phyloP scores from a whole-genome alignment of 2,113 vertebrate species.

The Xiphophorus couchianus region DNA sequence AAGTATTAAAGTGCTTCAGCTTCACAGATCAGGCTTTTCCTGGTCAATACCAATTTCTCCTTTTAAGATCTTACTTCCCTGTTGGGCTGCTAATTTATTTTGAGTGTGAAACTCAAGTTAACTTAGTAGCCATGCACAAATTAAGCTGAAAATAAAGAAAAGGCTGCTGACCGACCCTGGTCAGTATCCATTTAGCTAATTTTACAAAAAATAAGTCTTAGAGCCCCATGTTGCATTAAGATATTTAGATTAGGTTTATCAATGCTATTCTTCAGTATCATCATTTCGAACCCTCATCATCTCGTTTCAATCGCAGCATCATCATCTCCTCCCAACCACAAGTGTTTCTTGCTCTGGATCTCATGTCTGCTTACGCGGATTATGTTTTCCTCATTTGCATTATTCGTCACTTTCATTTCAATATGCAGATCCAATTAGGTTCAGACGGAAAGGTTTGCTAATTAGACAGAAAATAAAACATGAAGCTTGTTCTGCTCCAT shows the following conservation, averaged over 20 bases:
- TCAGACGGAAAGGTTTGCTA: constrained; percentile 53
- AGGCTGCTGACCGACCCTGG: no score
- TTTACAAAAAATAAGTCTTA: no score
- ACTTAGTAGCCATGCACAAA: no score
- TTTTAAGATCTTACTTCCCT: no score
- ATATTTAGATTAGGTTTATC: neutral
- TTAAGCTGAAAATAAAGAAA: no score
- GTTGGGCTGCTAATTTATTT: no score
- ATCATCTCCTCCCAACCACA: constrained; percentile 10
- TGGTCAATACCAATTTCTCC: no score
- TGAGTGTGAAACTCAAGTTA: no score
- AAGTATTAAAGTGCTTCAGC: no score
- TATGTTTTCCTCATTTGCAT: constrained; percentile 39
- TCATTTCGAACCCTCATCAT: neutral
- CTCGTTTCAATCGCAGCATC: constrained; percentile 6
- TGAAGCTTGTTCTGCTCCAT: constrained; percentile 20
- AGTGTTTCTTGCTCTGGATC: constrained; percentile 12
- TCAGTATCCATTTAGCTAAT: no score
- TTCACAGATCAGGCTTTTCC: no score
- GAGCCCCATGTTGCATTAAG: no score
- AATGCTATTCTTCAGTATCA: neutral
- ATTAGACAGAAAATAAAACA: constrained; percentile 51
- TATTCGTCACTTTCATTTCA: constrained; percentile 50
- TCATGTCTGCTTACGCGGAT: neutral
- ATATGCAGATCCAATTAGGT: constrained; percentile 58